Conservation (phyloP, 2,113 vertebrate species). For the Strix uralensis region DNA sequence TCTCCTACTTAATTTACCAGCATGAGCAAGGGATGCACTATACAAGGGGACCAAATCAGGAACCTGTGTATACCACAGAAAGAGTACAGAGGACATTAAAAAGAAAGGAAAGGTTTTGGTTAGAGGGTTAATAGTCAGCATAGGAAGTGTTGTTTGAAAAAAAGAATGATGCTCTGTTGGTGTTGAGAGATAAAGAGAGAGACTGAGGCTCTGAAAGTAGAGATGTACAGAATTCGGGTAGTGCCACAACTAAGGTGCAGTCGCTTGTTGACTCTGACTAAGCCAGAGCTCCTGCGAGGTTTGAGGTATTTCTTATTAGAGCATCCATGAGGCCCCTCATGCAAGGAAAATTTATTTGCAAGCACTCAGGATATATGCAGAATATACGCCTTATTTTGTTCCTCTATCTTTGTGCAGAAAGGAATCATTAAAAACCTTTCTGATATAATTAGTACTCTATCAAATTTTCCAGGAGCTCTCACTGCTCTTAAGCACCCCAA, state of each 20-base stretch:
- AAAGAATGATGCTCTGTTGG: neutral
- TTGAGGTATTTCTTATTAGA: neutral
- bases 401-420: neutral
- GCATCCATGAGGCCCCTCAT: neutral
- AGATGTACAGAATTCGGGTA: neutral
- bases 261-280: neutral
- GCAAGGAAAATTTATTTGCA: neutral
- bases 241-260: neutral
- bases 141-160: neutral
- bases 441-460: conserved; percentile 33
- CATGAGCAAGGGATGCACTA: neutral
- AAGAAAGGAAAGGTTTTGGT: neutral
- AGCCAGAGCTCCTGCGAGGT: neutral
- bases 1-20: neutral
- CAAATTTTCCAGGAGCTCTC: conserved; percentile 24
- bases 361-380: neutral
- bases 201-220: neutral
- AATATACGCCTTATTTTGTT: neutral
- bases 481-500: conserved; percentile 8
- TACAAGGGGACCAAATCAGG: neutral
- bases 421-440: conserved; percentile 39
- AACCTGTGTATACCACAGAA: neutral
- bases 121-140: neutral
- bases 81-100: neutral
- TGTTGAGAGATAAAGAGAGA: neutral